Evolutionary conservation across 1,140 invertebrate genomes (phyloP).

Genomic region (Ceratina australensis): DNA sequence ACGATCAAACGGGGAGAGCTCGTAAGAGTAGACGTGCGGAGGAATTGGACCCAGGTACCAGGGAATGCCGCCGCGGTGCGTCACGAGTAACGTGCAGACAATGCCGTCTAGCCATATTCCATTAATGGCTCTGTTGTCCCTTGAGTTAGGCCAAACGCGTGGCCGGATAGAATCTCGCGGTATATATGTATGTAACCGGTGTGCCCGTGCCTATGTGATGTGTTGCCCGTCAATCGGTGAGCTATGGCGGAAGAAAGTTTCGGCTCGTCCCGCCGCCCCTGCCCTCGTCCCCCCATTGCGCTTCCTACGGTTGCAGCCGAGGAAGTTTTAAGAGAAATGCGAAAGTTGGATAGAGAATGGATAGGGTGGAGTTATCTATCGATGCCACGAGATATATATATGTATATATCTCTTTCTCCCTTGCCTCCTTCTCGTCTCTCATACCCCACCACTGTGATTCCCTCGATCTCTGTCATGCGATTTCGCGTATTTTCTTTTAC

Average conservation of each 20-base stretch:
- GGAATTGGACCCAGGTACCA: constrained; percentile 17
- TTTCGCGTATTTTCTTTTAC: not conserved
- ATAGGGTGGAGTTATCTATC: constrained; percentile 75
- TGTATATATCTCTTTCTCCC: constrained; percentile 49
- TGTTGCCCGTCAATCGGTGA: constrained; percentile 75
- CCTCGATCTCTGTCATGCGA: not conserved
- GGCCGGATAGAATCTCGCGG: constrained; percentile 19
- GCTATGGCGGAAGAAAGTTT: constrained; percentile 74
- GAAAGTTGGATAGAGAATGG: constrained; percentile 77
- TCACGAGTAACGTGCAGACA: constrained; percentile 50
- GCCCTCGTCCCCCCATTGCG: constrained; percentile 44
- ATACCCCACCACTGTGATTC: not conserved
- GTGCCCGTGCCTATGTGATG: constrained; percentile 65
- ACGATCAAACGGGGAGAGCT: not conserved
- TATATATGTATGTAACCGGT: constrained; percentile 12
- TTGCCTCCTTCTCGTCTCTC: not conserved
- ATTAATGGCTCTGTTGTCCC: constrained; percentile 47
- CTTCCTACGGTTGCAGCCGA: constrained; percentile 48
- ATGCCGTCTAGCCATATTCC: constrained; percentile 50
- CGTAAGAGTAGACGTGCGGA: not conserved
- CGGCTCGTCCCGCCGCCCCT: too few relatives aligned
- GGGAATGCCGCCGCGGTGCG: constrained; percentile 42
- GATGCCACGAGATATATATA: constrained; percentile 68
- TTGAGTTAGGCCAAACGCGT: not conserved
- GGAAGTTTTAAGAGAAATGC: constrained; percentile 77